Percentiles rank a stretch among this genome's conserved stretches.
Evolutionary conservation across 2,888 invertebrate species (phyloP).

Genomic region (Dromius quadrimaculatus): DNA sequence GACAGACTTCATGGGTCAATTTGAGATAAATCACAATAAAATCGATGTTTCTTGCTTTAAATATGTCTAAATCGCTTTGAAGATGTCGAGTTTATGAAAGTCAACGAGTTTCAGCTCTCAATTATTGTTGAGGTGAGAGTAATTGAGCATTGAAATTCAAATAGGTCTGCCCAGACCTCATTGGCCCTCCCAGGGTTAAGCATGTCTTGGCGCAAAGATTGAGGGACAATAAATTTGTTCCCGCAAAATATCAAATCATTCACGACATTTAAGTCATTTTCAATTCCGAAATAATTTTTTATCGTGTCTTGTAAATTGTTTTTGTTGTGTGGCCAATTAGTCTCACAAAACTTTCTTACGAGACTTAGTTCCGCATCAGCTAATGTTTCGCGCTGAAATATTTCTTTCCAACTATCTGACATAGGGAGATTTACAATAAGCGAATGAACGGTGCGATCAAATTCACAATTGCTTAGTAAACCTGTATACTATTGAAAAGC

Average conservation of each 20-base stretch:
- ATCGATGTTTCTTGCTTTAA: too few species aligned
- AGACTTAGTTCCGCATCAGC: not conserved
- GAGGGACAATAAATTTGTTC: not conserved
- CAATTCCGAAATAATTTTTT: not conserved
- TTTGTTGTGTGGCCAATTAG: not conserved
- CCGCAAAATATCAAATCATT: not conserved
- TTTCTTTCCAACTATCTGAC: not conserved
- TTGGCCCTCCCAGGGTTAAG: too few species aligned
- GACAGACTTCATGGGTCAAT: too few species aligned
- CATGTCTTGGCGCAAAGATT: not conserved
- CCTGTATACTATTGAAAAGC: not conserved
- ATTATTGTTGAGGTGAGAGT: too few species aligned
- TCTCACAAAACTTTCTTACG: not conserved
- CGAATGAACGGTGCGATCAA: not conserved
- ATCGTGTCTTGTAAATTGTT: not conserved
- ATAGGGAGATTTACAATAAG: not conserved
- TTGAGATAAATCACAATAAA: too few species aligned
- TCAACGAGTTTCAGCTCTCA: too few species aligned
- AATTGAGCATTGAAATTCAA: too few species aligned
- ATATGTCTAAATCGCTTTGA: too few species aligned
- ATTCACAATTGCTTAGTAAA: not conserved
- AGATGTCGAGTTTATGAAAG: too few species aligned
- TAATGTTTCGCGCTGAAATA: not conserved
- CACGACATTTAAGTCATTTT: not conserved
- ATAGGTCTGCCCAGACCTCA: too few species aligned